These are phyloP conservation scores for Sebastes jordani DNA, from an alignment of 2,797 vertebrate species.

Conservation along the genomic window DNA sequence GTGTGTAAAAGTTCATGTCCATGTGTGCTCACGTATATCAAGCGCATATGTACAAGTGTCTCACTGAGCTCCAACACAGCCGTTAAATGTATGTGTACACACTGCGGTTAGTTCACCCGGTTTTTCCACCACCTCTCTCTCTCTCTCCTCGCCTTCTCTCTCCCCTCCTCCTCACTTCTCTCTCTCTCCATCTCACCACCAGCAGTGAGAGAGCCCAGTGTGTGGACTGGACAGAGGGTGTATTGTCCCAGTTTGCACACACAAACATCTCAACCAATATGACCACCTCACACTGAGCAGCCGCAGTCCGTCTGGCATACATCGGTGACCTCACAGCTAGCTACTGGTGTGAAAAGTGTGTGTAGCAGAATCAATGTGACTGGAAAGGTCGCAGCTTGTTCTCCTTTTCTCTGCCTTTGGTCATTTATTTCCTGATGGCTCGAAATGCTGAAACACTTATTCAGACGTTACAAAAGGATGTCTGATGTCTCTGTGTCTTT, in stretches of 20 bases:
- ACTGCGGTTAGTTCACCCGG: conserved; percentile 29
- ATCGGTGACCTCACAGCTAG: conserved; percentile 49
- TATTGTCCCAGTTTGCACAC: conserved; percentile 60
- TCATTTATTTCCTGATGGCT: conserved; percentile 12
- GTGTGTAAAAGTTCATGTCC: conserved; percentile 12
- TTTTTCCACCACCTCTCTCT: conserved; percentile 58
- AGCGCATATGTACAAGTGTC: conserved; percentile 7
- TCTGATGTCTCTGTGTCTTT: not conserved
- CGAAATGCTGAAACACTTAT: not conserved
- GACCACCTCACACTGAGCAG: conserved; percentile 39
- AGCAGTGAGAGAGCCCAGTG: conserved; percentile 70
- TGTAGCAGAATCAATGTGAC: not conserved
- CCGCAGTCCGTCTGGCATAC: conserved; percentile 36
- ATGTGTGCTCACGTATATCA: not conserved
- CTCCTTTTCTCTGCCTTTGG: not conserved
- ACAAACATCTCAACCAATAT: conserved; percentile 41
- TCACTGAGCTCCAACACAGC: conserved; percentile 23
- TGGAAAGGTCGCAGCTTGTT: conserved; percentile 31
- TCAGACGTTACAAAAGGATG: not conserved
- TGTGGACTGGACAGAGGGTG: conserved; percentile 62
- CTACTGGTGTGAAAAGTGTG: conserved; percentile 32
- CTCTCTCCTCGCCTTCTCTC: conserved; percentile 21
- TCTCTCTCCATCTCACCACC: conserved; percentile 20
- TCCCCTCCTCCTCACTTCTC: not conserved
- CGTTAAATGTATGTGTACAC: conserved; percentile 15